Evolutionary conservation across 2,888 invertebrate species (phyloP), one percentile per base, ranked within the genome.

Genomic region (Monopis laevigella): DNA sequence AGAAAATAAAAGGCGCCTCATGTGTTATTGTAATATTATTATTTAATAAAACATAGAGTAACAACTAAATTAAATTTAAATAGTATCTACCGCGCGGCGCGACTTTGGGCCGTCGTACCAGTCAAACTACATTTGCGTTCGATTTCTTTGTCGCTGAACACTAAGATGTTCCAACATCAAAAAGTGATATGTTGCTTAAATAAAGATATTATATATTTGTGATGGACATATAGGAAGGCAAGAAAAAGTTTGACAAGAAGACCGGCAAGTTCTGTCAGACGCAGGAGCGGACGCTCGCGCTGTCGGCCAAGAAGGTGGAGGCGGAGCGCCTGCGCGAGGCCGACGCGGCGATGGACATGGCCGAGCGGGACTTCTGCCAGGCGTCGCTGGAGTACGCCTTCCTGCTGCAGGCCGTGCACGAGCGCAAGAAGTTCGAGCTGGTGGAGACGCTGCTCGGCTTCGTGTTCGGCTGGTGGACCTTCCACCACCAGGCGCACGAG

Each of bases 391-490:
- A 97, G 81, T 98, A 98, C 84, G 97, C 98, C 50, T 91, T 95
- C 77, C 88, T 93, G 72, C 88, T 98, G 69, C 98, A 98, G 82
- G 96, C 97, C 66, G 97, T 98, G 51, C 98, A 98, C 83, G 98
- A 98, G 80, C 86, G 96, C 55, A 98, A 98, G 83, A 98, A 98
- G 82, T 98, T 98, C 84, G 98, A 99, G 80, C 96, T 98, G 82
- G 98, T 98, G 48, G 98, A 98, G 85, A 96, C 95, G 51, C 73
- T 89, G 58, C 75, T 89, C 43, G 70, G 93, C 55, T 98, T 98
- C 84, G 95, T 98, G 87, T 95, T 95, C 80, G 92, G 96, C 64
- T 98, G 97, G 96, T 85, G 98, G 69, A 96, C 97, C 40, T 98
- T 98, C 78, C 96, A 98, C 82, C 98, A 98, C 65, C 89, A 93